A percentile compares a stretch with the other conserved stretches of the same genome.
These are phyloP conservation scores for Thinocorus orbignyianus DNA, from an alignment of 2,113 vertebrate genomes.

Conservation along the genomic window DNA sequence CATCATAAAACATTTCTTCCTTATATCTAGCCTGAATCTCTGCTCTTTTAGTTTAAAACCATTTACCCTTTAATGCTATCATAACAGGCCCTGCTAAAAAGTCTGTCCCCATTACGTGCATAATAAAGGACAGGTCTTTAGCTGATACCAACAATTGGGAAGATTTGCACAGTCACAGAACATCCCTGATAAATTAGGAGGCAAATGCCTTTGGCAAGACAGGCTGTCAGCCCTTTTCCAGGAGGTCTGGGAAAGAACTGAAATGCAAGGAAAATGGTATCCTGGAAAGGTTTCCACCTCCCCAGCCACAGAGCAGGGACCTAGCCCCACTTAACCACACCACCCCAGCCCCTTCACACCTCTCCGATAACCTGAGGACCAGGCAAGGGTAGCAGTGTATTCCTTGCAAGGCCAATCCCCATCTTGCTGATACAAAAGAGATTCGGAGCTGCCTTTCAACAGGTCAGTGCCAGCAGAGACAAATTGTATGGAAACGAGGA, in stretches of 20 bases:
- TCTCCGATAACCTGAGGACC: fast-evolving
- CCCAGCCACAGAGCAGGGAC: fast-evolving
- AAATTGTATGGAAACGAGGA: not conserved
- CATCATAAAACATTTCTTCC: not conserved
- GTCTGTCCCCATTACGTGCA: fast-evolving
- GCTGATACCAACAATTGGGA: not conserved
- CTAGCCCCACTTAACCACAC: fast-evolving
- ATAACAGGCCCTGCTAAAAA: not conserved
- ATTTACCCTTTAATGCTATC: not conserved
- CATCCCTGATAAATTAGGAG: fast-evolving
- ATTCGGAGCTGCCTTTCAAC: not conserved
- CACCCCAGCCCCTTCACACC: not conserved
- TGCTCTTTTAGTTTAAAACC: not conserved
- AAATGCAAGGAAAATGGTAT: not conserved
- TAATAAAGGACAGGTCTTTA: not conserved
- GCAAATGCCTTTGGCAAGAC: fast-evolving
- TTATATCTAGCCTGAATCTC: not conserved
- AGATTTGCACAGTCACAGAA: fast-evolving
- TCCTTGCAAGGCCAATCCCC: not conserved
- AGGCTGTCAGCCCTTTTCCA: not conserved
- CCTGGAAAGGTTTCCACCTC: not conserved
- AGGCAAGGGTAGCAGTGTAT: fast-evolving
- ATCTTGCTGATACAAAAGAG: not conserved
- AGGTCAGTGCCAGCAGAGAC: not conserved
- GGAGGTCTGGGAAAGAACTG: not conserved